Percentiles rank a stretch among this genome's conserved stretches.
Evolutionary conservation across 2,888 invertebrate species (phyloP).

Genomic region (Ophraella communa): DNA sequence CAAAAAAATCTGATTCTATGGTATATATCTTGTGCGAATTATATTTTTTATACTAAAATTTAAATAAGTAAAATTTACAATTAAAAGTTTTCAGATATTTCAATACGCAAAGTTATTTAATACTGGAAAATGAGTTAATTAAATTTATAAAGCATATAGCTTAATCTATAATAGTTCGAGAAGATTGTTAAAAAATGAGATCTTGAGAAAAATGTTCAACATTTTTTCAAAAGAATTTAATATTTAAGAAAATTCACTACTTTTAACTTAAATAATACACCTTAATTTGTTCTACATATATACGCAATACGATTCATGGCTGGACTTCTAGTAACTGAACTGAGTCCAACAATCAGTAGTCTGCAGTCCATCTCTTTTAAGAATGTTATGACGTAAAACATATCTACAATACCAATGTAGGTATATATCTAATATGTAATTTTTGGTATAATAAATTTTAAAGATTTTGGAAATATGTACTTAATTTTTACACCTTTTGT

Average conservation of each 20-base stretch:
- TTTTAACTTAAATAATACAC: no score
- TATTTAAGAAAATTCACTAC: no score
- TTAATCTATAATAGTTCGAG: background rate
- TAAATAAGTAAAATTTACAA: background rate
- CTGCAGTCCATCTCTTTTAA: background rate
- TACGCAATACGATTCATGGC: background rate
- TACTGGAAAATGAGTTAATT: background rate
- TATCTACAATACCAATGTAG: background rate
- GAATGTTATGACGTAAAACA: background rate
- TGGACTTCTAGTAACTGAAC: background rate
- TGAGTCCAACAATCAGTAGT: background rate
- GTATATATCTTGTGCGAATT: background rate
- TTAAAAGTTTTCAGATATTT: background rate
- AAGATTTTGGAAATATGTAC: background rate
- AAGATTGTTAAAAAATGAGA: background rate
- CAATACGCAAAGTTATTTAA: background rate
- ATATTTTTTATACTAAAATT: no score
- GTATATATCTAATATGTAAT: no score
- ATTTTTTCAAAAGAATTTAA: no score
- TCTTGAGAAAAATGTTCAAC: no score
- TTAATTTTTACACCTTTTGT: background rate
- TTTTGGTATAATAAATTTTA: no score
- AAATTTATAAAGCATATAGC: background rate
- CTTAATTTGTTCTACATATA: no score
- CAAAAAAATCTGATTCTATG: no score